Evolutionary conservation across 2,113 vertebrate species (phyloP), one percentile per base, ranked within the genome.

Genomic region (Pithys albifrons): DNA sequence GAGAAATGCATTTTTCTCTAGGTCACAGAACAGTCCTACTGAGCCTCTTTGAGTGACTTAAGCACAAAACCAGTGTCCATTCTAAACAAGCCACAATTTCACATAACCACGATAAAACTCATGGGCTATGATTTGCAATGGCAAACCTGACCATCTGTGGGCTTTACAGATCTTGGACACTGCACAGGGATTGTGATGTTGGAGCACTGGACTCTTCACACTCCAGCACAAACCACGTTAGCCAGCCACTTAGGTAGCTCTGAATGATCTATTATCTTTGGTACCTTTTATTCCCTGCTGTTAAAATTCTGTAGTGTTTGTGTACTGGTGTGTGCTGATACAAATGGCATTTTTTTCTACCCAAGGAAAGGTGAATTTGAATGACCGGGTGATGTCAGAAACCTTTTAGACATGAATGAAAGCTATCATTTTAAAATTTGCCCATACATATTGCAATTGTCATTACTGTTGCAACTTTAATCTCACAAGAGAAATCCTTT

Each of bases 101-200:
- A 89, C 52, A 46, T 66, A 88, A 72, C 46, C 91, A 73, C 22
- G 59, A 86, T 75, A 90, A 84, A 92, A 92, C 70, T 52, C 33
- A 25, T 5, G 45, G n/a, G 62, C 61, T 94, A 45, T 78, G 65
- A 78, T 94, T 33, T 81, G 77, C 93, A 75, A 19, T 80, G 65
- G 89, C 88, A 81, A 91, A 77, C 89, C n/a, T 64, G 73, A 62
- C 89, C 86, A 81, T 75, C 89, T 84, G 82, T 24, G 45, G 77
- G 61, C 69, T 95, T 84, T 75, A 85, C 2, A 0, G 70, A 77
- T 69, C 65, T 72, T 88, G 73, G 87, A 52, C 24, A 37, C 51
- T 37, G 39, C 70, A 61, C 73, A 41, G 71, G 70, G 84, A 67
- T 67, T 0, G 1, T 72, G 89, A 78, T 31, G 70, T 33, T 72